phyloP scores from a whole-genome alignment of 2,797 vertebrate genomes.

The Rhynchotus rufescens region DNA sequence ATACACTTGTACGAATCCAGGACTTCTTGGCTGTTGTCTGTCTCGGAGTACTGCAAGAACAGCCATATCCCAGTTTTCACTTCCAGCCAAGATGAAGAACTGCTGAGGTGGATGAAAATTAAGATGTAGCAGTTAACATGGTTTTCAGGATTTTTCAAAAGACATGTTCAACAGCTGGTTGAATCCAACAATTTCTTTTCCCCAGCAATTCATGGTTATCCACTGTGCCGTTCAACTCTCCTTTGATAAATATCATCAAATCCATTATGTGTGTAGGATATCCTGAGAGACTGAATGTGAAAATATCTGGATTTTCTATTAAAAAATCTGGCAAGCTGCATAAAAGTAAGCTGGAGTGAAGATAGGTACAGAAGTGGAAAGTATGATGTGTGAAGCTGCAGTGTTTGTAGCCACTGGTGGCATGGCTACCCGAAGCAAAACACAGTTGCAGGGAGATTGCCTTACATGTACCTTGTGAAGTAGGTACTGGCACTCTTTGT shows the following conservation, averaged over 20 bases:
- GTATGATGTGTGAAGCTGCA: neutral
- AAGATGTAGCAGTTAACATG: neutral
- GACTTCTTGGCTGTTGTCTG: neutral
- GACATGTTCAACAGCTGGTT: neutral
- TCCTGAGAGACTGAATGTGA: neutral
- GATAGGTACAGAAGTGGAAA: neutral
- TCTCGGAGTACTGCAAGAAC: neutral
- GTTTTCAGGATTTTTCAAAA: neutral
- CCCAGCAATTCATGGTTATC: neutral
- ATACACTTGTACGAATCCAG: constrained; percentile 18
- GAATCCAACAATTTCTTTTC: neutral
- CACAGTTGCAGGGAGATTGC: neutral
- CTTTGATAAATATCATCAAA: neutral
- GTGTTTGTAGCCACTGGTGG: neutral
- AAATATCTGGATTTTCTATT: neutral
- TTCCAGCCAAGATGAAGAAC: neutral
- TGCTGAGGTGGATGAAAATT: constrained; percentile 46
- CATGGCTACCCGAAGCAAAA: neutral
- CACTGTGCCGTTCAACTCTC: neutral
- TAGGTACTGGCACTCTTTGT: neutral
- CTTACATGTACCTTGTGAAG: neutral
- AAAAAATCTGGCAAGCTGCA: neutral
- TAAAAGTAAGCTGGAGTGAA: neutral
- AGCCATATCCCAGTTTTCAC: neutral
- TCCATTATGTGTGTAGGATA: neutral